Base-by-base conservation (phyloP, 1,140 invertebrate species). In the Pseudomyrmex concolor region DNA sequence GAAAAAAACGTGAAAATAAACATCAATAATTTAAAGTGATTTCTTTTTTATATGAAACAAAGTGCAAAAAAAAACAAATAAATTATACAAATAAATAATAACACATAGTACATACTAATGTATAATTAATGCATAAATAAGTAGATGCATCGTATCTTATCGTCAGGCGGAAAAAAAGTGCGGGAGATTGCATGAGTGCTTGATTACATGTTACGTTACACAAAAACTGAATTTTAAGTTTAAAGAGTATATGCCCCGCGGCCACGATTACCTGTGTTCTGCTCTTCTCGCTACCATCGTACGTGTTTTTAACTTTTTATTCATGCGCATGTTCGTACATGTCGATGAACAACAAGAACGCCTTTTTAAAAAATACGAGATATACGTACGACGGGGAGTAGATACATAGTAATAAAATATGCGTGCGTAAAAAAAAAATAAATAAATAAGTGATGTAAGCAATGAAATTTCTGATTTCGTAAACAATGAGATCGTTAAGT, bases 221-320 rank as follows among this genome's bases (percentile, higher is more conserved):
- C 66, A 15, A 80, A 80, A 80, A 80, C 76, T 80, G 66, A 80
- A 80, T 80, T 80, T 80, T 71, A 70, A 80, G 76, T 71, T 80
- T 80, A 80, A 80, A 80, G 76, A 80, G 66, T 80, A 50, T 48
- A 71, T 70, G 48, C 76, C 76, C 43, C 13, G 66, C 76, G 43
- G 76, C 54, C 54, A 80, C 76, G 76, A 80, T 80, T 80, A 80
- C 76, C 54, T 80, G 5, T 34, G 76, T 80, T 70, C 76, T 59
- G 76, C 66, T 59, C 70, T 80, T 80, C 76, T 43, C 48, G 54
- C 66, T 80, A 80, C 64, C 76, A 80, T 80, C 66, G 54, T 80
- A 59, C 54, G 43, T 59, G 76, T 80, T 80, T 80, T 78, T 78
- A 78, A 78, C 64, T 78, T 80, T 80, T 80, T 80, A 12, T 22